Conservation (phyloP, 2,113 vertebrate species). For the Motacilla tschutschensis region DNA sequence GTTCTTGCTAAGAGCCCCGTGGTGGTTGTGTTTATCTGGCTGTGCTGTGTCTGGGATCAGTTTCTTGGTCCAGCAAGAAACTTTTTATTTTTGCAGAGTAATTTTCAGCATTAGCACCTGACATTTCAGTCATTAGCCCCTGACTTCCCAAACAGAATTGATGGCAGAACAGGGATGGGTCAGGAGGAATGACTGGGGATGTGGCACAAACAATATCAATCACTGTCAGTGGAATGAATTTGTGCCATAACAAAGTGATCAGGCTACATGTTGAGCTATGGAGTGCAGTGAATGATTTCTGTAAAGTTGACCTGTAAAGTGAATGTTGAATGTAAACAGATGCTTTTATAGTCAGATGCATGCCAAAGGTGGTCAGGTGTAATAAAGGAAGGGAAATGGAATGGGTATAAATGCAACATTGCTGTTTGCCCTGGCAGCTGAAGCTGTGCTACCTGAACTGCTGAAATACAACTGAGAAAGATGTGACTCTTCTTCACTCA, state of each 20-base stretch:
- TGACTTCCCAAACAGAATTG: neutral
- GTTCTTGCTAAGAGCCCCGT: fast-evolving
- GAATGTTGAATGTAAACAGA: neutral
- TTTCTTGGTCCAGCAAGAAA: neutral
- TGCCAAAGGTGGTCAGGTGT: neutral
- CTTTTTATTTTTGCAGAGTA: neutral
- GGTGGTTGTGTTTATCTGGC: neutral
- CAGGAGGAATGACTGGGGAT: neutral
- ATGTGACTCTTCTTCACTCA: neutral
- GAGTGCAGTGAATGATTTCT: neutral
- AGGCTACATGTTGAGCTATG: neutral
- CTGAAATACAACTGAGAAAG: neutral
- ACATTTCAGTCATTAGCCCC: neutral
- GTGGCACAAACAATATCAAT: neutral
- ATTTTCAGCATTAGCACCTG: neutral
- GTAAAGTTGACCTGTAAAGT: neutral
- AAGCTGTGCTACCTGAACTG: neutral
- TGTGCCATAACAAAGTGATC: neutral
- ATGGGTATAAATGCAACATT: neutral
- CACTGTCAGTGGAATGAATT: neutral
- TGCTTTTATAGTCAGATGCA: neutral
- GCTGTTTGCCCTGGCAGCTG: neutral
- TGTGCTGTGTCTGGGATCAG: neutral
- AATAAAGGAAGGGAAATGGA: neutral
- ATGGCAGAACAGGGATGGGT: neutral